These are phyloP conservation scores for Sciurus vulgaris DNA, from an alignment of 2,797 vertebrate genomes.

Conservation along the genomic window DNA sequence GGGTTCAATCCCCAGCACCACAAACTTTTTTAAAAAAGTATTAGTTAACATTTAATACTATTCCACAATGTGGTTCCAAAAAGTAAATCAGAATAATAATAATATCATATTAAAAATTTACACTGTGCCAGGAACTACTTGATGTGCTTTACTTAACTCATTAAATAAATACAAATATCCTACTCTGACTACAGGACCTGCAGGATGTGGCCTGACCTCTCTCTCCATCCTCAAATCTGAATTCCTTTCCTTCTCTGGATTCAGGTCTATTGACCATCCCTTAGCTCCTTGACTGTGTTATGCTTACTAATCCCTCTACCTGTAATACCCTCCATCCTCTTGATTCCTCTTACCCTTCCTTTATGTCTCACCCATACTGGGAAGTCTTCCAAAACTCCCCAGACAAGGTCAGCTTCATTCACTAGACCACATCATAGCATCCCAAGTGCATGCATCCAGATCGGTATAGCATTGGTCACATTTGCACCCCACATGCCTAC, in stretches of 20 bases:
- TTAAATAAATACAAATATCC: neutral
- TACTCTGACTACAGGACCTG: neutral
- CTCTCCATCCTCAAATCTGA: neutral
- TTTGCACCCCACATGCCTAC: neutral
- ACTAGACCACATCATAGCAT: neutral
- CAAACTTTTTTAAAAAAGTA: neutral
- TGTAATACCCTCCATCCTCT: neutral
- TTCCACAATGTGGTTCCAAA: neutral
- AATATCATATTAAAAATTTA: neutral
- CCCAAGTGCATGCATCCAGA: neutral
- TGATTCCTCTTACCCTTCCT: neutral
- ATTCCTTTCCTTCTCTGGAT: neutral
- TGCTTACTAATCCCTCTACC: neutral
- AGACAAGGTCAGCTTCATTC: neutral
- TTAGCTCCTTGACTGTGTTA: neutral
- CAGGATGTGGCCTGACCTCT: accelerated
- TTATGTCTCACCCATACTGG: neutral
- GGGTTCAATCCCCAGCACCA: too few relatives aligned
- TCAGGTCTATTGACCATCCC: accelerated
- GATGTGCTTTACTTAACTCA: neutral
- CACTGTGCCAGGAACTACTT: neutral
- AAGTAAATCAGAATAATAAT: neutral
- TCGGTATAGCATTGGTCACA: neutral
- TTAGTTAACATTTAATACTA: neutral
- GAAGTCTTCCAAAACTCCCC: neutral